Evolutionary conservation across 2,888 invertebrate genomes (phyloP), one percentile per base, ranked within the genome.

Genomic region (Erpobdella octoculata): DNA sequence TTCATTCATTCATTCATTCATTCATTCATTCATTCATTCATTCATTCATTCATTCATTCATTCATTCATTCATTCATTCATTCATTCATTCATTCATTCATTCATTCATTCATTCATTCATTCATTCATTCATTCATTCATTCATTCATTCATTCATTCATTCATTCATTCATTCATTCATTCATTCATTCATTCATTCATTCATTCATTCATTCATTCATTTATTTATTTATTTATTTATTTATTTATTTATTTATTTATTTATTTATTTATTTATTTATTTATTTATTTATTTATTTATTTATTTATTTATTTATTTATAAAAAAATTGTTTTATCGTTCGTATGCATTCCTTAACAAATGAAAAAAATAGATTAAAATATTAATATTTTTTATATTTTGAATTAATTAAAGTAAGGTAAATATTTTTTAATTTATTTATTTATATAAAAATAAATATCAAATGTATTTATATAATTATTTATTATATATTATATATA

Each of bases 81-180:
- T 31, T 64, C 64, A n/a, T 31, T 28, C n/a, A 31, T 31, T 6
- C n/a, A 31, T 12, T n/a, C 9, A 31, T 35, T 64, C 18, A 31
- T 9, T 64, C 9, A n/a, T 31, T 28, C n/a, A n/a, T 12, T 9
- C n/a, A 31, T 31, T n/a, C 9, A 28, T 33, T 64, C 31, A 12
- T 12, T 31, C 64, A 28, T 31, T 64, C 64, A n/a, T 31, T 64
- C 64, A n/a, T 31, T 28, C 64, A n/a, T 33, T 64, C n/a, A 9
- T 31, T 64, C 64, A 28, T n/a, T 33, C 64, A n/a, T 31, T 31
- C 64, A n/a, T 31, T 28, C 31, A 28, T 31, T 48, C 46, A 31
- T 28, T 48, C 48, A 18, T 28, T 25, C 46, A 25, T 28, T 68
- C 46, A 9, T 31, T 64, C 64, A 28, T 31, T 33, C 31, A n/a